A percentile compares a stretch with the other conserved stretches of the same genome.
Conservation (phyloP, 1,140 invertebrate species). For the Drosophila novamexicana region DNA sequence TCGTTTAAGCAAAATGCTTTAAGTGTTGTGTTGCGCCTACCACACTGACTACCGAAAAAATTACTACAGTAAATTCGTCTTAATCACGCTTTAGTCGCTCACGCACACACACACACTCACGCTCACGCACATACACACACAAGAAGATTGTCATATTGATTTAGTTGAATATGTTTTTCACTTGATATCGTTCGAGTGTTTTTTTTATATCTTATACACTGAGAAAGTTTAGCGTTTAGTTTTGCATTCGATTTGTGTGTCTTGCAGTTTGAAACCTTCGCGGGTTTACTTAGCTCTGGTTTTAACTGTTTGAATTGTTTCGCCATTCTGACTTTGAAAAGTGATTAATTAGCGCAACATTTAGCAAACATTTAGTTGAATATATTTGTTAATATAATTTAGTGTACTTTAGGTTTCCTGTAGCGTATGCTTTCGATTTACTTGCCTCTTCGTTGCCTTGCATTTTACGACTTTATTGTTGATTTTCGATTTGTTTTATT, state of each 20-base stretch:
- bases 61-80: slow-evolving; percentile 81
- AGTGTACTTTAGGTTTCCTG: slow-evolving; percentile 17
- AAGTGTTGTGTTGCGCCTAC: slow-evolving; percentile 47
- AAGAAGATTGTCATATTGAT: slow-evolving; percentile 74
- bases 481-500: slow-evolving; percentile 27
- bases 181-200: neutral
- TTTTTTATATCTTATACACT: slow-evolving; percentile 27
- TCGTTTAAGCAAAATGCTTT: slow-evolving; percentile 3
- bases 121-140: slow-evolving; percentile 32
- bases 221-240: slow-evolving; percentile 37
- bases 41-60: slow-evolving; percentile 48
- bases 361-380: slow-evolving; percentile 57
- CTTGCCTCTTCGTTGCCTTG: slow-evolving; percentile 59
- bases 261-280: slow-evolving; percentile 67
- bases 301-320: slow-evolving; percentile 23
- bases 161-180: slow-evolving; percentile 28
- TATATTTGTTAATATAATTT: slow-evolving; percentile 26
- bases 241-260: slow-evolving; percentile 24
- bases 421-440: slow-evolving; percentile 21
- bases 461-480: slow-evolving; percentile 65
- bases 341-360: slow-evolving; percentile 53
- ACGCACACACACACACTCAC: slow-evolving; percentile 33
- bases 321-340: slow-evolving; percentile 6
- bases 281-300: slow-evolving; percentile 37
- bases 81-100: slow-evolving; percentile 74